phyloP scores from a whole-genome alignment of 2,113 vertebrate genomes.

The Colius striatus region DNA sequence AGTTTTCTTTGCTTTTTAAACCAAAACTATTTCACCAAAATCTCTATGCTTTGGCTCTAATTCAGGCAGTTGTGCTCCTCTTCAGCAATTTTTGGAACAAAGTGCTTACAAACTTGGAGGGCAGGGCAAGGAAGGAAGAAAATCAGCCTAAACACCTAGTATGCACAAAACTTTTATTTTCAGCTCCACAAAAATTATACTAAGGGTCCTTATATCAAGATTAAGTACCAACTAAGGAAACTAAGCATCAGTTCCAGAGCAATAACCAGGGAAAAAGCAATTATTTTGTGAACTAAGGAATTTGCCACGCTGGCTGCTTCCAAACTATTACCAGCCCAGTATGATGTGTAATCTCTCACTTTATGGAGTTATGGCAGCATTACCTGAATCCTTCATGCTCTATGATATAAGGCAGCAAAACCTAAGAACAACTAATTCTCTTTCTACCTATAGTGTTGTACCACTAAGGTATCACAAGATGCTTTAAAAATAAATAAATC shows the following conservation, averaged over 20 bases:
- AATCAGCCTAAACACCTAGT: neutral
- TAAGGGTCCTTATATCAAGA: neutral
- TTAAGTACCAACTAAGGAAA: neutral
- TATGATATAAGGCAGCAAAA: neutral
- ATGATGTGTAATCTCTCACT: neutral
- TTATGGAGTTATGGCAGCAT: neutral
- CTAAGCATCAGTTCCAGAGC: neutral
- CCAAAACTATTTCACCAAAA: neutral
- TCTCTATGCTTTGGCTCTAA: neutral
- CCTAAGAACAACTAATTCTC: neutral
- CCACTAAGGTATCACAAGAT: neutral
- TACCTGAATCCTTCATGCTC: fast-evolving
- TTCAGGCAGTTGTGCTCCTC: neutral
- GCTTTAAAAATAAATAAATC: neutral
- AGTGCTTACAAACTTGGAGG: neutral
- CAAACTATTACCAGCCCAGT: neutral
- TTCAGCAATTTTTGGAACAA: neutral
- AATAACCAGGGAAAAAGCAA: neutral
- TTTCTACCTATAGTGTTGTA: neutral
- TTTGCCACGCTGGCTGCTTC: neutral
- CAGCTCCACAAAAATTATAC: neutral
- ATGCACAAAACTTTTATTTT: neutral
- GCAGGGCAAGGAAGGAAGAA: neutral
- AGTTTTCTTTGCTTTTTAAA: neutral
- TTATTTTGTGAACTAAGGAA: neutral